Base-by-base conservation (phyloP, 2,113 vertebrate genomes). In the Merops nubicus region DNA sequence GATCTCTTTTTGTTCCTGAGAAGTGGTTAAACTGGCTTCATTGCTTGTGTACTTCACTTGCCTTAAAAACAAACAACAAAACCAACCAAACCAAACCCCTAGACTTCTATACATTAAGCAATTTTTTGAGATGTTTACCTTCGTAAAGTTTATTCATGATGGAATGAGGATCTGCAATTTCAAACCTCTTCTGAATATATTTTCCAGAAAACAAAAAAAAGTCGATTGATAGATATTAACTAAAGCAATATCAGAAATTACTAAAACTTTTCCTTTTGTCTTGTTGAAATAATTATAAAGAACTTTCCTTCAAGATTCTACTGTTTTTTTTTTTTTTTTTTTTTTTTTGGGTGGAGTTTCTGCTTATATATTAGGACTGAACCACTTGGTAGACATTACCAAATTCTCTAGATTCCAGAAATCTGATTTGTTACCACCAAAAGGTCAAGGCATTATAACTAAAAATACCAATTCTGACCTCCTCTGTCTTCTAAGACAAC, bases 61-160 rank as follows among this genome's bases (percentile, higher is more conserved):
- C 23, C 48, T 73, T 59, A 79, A 57, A 76, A 59, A 2, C 31
- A 28, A 33, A 11, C 9, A 23, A 43, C 5, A 15, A 50, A 42
- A 5, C 21, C 50, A 70, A 72, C 7, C 11, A 48, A 40, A 43
- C 3, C 3, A 5, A 12, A 3, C 8, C 36, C 19, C 6, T 21
- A 25, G 45, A 29, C 5, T 11, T 20, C 33, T 43, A 8, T 20
- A 7, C 0, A 0, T 50, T 33, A 40, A 70, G 4, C 7, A 26
- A 13, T 29, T 36, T 72, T 89, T 50, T 63, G 47, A 48, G 19
- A 16, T n/a, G 7, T 47, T 56, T 64, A 15, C 19, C 20, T 33
- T 63, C 3, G 8, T 3, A 65, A 29, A 48, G 9, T n/a, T 75
- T 43, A 31, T 56, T 75, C 73, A 5, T 63, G 33, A 26, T 8